Evolutionary conservation across 2,888 invertebrate species (phyloP).

Genomic region (Pristionchus japonicus): DNA sequence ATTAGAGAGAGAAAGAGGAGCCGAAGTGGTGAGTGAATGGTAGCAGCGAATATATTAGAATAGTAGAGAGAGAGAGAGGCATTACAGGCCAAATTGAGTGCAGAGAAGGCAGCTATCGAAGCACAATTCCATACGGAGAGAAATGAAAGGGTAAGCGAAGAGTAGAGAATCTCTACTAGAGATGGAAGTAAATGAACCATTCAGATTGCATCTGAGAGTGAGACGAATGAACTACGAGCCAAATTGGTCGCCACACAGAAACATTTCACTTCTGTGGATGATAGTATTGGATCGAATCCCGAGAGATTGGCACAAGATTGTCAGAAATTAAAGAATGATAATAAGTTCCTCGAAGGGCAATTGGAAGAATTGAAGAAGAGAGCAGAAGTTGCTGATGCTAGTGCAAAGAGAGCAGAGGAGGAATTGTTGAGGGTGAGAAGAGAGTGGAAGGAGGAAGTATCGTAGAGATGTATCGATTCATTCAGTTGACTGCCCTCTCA

Average conservation of each 20-base stretch:
- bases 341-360: constrained; percentile 59
- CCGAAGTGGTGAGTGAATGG: neutral
- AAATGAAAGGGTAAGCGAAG: constrained; percentile 2
- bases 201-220: constrained; percentile 13
- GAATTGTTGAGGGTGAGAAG: too few relatives aligned
- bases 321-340: constrained; percentile 58
- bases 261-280: constrained; percentile 23
- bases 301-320: constrained; percentile 60
- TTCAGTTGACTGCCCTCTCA: constrained; percentile 12
- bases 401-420: neutral
- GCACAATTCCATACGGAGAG: constrained; percentile 20
- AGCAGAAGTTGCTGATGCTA: too few relatives aligned
- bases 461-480: neutral
- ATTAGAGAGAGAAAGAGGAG: neutral
- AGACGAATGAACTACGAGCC: neutral
- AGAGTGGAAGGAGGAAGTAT: neutral
- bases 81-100: neutral
- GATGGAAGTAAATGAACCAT: neutral
- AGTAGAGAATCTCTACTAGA: neutral
- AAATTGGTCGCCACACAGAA: constrained; percentile 42
- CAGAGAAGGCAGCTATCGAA: constrained; percentile 5
- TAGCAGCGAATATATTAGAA: neutral
- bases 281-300: constrained; percentile 48
- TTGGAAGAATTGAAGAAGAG: constrained; percentile 58
- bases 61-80: neutral